Evolutionary conservation across 1,140 invertebrate genomes (phyloP), one percentile per base, ranked within the genome.

Genomic region (Matsumurasca onukii): DNA sequence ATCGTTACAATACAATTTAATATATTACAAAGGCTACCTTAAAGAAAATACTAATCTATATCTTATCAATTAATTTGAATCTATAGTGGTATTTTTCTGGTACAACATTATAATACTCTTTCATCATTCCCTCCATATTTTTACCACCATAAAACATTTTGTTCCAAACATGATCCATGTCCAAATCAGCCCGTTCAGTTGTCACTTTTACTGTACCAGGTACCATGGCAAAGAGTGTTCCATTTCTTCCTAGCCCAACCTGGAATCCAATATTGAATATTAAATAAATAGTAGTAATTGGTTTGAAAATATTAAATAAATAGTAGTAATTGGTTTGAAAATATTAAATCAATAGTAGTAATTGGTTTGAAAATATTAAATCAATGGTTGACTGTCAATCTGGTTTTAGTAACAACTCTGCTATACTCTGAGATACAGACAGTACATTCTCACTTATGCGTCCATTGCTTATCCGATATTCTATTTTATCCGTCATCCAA

Each of bases 81-180:
- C 55, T 25, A 9, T 59, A 12, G 25, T 59, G 55, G 13, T 59
- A 27, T 59, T 59, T 27, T n/a, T 59, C 55, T 59, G 55, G 15
- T 3, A 59, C 15, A 27, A 59, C 55, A 59, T 59, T 59, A 29
- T 27, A 59, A 27, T 59, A 59, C 30, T 59, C 30, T n/a, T 59
- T 59, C 2, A 3, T 3, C 55, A 59, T 22, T 15, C 30, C 30
- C 24, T 25, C 25, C 25, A 59, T 9, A 59, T 29, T 27, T 59
- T 27, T 59, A 12, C 55, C 55, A 2, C 55, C 55, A 27, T 59
- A 59, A 27, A 12, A 13, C 24, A 27, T 25, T 27, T 29, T 25
- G 24, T 27, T 27, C 55, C 55, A 59, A 27, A 3, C 1, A 59
- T 24, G 55, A 29, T 59, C 24, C 55, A 59, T 59, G 25, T 59